These are phyloP conservation scores for Phortica magna DNA, from an alignment of 2,888 invertebrate genomes.

Conservation along the genomic window DNA sequence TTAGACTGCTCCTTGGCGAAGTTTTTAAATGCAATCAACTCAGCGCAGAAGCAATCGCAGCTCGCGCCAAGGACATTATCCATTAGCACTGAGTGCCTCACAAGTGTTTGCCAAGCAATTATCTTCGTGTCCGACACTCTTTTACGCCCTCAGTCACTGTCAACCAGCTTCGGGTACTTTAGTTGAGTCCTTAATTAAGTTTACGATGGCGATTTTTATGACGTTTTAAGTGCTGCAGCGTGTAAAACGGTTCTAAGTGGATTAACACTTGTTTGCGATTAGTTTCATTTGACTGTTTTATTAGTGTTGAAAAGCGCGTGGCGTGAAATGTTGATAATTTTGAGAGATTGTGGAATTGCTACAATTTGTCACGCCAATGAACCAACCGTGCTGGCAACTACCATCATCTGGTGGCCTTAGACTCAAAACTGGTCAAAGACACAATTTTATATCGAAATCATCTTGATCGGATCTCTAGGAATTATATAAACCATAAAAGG, in stretches of 20 bases:
- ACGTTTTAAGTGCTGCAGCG: constrained; percentile 27
- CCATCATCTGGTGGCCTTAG: no score
- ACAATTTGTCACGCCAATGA: no score
- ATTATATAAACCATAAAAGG: no score
- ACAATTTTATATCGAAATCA: no score
- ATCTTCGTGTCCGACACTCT: constrained; percentile 27
- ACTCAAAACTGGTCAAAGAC: no score
- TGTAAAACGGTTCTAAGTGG: constrained; percentile 9
- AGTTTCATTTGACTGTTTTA: constrained; percentile 18
- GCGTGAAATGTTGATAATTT: background rate
- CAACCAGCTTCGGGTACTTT: constrained; percentile 1
- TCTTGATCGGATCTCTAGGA: no score
- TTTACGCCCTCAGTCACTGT: constrained; percentile 1
- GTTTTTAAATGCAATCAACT: constrained; percentile 30
- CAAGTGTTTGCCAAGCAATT: constrained; percentile 60
- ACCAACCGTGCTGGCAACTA: no score
- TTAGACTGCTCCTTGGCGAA: constrained; percentile 10
- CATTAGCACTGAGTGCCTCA: constrained; percentile 69
- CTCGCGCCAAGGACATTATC: constrained; percentile 45
- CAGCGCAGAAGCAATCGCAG: background rate
- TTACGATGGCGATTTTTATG: constrained; percentile 27
- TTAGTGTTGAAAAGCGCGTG: background rate
- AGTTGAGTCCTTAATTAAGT: constrained; percentile 31
- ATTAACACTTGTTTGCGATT: constrained; percentile 17
- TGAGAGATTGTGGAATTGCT: background rate